Evolutionary conservation across 2,888 invertebrate species (phyloP).

Genomic region (Linnaemya tessellans): DNA sequence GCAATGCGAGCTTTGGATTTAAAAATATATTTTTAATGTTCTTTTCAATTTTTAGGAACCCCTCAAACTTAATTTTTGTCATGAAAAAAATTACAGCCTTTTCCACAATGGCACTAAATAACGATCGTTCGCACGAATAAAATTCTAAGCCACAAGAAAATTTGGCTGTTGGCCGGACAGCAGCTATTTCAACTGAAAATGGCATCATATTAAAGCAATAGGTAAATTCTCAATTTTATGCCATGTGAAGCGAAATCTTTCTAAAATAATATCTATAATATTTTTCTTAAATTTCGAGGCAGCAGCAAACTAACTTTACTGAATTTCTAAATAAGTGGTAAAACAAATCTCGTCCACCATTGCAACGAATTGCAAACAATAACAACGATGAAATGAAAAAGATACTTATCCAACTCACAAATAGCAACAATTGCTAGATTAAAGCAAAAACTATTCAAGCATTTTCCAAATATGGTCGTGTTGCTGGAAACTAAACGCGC

Average conservation of each 20-base stretch:
- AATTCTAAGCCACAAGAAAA: too few species aligned
- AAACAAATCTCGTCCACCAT: neutral
- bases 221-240: neutral
- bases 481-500: constrained; percentile 23
- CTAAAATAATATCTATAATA: neutral
- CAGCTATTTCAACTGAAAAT: neutral
- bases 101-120: too few species aligned
- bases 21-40: too few species aligned
- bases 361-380: constrained; percentile 19
- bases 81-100: too few species aligned
- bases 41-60: too few species aligned
- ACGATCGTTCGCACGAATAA: too few species aligned
- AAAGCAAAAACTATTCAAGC: constrained; percentile 20
- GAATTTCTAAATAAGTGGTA: neutral
- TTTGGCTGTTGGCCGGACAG: too few species aligned
- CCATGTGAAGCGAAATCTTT: neutral
- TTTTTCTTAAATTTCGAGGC: neutral
- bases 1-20: too few species aligned
- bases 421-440: constrained; percentile 44
- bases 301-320: neutral
- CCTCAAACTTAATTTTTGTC: too few species aligned
- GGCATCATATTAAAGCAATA: neutral
- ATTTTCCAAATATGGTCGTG: constrained; percentile 38
- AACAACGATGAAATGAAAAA: neutral
- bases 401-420: constrained; percentile 17